Conservation (phyloP, 2,113 vertebrate genomes). For the Corythornis vintsioides region DNA sequence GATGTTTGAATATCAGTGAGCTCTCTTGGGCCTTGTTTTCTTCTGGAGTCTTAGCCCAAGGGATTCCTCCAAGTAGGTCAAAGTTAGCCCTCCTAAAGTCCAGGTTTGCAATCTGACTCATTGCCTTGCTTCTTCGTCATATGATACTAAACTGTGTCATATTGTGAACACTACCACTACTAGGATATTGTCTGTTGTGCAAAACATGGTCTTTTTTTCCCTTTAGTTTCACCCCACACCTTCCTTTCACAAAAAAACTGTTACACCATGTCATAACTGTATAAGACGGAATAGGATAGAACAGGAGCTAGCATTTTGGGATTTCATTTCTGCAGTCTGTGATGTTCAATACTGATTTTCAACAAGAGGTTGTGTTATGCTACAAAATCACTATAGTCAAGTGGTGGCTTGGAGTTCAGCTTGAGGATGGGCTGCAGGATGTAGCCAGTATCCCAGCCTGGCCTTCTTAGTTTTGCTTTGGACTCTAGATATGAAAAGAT, state of each 20-base stretch:
- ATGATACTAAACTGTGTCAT: too few relatives aligned
- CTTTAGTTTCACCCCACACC: too few relatives aligned
- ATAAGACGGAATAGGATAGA: not conserved
- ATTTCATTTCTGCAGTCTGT: not conserved
- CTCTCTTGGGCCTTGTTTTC: too few relatives aligned
- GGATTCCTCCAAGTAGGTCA: too few relatives aligned
- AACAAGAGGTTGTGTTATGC: not conserved
- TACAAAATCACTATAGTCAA: accelerated
- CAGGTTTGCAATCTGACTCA: too few relatives aligned
- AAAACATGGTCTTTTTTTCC: not conserved
- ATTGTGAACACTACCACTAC: too few relatives aligned
- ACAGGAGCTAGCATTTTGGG: not conserved
- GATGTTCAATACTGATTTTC: not conserved
- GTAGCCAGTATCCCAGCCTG: not conserved
- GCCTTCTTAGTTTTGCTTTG: not conserved
- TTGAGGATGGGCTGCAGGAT: not conserved
- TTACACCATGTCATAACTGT: not conserved
- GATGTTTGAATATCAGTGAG: too few relatives aligned
- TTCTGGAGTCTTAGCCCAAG: too few relatives aligned
- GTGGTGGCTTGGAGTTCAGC: not conserved
- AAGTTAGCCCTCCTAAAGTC: too few relatives aligned
- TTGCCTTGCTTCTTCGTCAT: too few relatives aligned
- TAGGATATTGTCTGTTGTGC: not conserved
- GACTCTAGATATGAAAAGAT: not conserved
- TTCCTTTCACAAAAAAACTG: not conserved